A percentile compares a stretch with the other conserved stretches of the same genome.
phyloP scores from a whole-genome alignment of 2,888 invertebrate genomes.

The Ochlodes sylvanus region DNA sequence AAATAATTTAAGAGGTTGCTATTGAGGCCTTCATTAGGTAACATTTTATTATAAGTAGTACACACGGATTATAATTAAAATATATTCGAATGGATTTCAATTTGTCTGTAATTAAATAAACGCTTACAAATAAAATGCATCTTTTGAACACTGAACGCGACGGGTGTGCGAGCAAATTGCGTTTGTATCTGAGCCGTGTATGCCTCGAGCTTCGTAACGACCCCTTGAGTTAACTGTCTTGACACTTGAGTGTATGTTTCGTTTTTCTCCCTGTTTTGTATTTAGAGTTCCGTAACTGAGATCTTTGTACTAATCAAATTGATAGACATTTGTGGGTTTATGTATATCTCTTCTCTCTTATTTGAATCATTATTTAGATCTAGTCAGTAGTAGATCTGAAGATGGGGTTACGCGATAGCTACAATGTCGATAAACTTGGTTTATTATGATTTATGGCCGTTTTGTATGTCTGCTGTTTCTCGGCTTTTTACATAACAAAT shows the following conservation, averaged over 20 bases:
- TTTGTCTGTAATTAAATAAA: constrained; percentile 3
- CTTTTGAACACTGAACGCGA: constrained; percentile 45
- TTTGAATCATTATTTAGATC: too few relatives aligned
- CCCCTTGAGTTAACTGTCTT: constrained; percentile 76
- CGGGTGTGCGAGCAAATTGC: constrained; percentile 64
- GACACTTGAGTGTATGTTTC: constrained; percentile 73
- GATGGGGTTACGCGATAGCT: too few relatives aligned
- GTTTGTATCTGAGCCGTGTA: constrained; percentile 65
- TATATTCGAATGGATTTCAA: not conserved
- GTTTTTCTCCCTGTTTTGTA: constrained; percentile 44
- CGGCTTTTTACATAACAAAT: too few relatives aligned
- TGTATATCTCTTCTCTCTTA: too few relatives aligned
- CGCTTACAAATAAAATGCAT: not conserved
- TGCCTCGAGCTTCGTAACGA: constrained; percentile 70
- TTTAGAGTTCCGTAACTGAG: constrained; percentile 7
- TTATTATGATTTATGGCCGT: too few relatives aligned
- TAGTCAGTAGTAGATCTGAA: too few relatives aligned
- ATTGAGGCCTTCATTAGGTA: too few relatives aligned
- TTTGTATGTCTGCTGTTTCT: too few relatives aligned
- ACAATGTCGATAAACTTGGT: too few relatives aligned
- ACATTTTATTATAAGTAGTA: too few relatives aligned
- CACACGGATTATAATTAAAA: too few relatives aligned
- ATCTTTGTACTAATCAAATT: not conserved
- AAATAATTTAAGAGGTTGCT: too few relatives aligned
- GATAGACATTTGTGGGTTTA: not conserved